Conservation (phyloP, 2,888 invertebrate species). For the Spatulosminthurus flaviceps region DNA sequence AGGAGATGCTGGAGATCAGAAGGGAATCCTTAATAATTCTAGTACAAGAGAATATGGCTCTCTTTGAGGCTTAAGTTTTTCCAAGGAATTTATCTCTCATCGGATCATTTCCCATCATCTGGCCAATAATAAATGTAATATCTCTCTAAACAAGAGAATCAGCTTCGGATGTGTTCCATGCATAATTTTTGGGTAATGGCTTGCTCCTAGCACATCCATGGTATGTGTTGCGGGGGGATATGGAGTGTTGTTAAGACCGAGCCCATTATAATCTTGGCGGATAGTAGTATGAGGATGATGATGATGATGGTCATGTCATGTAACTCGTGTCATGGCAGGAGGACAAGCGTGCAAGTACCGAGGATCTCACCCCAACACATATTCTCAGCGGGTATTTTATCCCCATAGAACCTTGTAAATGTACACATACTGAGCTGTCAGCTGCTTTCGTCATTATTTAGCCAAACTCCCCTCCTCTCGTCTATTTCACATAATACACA, state of each 20-base stretch:
- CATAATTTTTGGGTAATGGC: constrained; percentile 30
- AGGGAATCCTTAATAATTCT: constrained; percentile 25
- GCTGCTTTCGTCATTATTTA: constrained; percentile 37
- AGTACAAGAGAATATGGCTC: not conserved
- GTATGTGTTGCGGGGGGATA: no score
- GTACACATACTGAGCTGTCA: constrained; percentile 32
- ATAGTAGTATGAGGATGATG: no score
- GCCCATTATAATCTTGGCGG: not conserved
- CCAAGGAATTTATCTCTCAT: no score
- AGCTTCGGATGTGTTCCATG: not conserved
- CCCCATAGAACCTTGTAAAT: not conserved
- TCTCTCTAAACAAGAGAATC: no score
- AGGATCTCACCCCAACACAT: constrained; percentile 20
- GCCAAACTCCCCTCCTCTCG: not conserved
- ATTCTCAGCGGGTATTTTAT: constrained; percentile 18
- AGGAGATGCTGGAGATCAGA: not conserved
- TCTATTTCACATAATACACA: not conserved
- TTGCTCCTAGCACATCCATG: not conserved
- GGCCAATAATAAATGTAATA: not conserved
- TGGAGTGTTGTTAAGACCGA: no score
- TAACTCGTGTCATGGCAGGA: constrained; percentile 19
- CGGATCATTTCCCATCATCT: no score
- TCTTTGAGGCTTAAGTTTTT: no score
- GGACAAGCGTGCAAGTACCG: not conserved
- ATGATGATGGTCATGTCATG: constrained; percentile 24